Evolutionary conservation across 2,888 invertebrate genomes (phyloP).

Genomic region (Acrobasis repandana): DNA sequence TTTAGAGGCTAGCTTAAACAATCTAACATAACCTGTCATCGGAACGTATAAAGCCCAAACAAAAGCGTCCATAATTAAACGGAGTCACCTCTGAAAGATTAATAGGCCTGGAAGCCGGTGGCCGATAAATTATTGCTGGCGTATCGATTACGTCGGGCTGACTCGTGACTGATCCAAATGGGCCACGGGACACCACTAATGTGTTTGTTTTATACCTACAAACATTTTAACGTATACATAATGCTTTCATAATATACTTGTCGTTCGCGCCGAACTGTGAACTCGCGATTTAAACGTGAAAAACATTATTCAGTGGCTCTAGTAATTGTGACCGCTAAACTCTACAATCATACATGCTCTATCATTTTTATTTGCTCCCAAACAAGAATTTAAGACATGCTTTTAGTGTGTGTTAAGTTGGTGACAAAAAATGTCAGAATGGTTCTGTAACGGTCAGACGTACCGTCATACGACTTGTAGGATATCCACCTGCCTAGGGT

Average conservation of each 20-base stretch:
- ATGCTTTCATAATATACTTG: not conserved
- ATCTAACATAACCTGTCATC: constrained; percentile 27
- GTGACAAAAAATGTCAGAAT: too few species aligned
- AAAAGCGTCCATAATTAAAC: constrained; percentile 22
- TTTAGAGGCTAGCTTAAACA: not conserved
- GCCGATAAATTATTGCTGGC: constrained; percentile 21
- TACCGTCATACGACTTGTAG: too few species aligned
- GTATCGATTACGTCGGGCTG: constrained; percentile 20
- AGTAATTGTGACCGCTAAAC: too few species aligned
- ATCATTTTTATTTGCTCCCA: too few species aligned
- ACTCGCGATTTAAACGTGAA: too few species aligned
- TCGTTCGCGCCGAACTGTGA: too few species aligned
- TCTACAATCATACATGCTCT: too few species aligned
- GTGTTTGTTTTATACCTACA: not conserved
- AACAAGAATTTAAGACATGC: too few species aligned
- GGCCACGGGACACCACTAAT: not conserved
- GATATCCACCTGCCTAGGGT: too few species aligned
- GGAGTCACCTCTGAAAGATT: constrained; percentile 19
- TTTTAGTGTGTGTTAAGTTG: too few species aligned
- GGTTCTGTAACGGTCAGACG: too few species aligned
- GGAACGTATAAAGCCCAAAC: constrained; percentile 31
- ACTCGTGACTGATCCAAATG: constrained; percentile 19
- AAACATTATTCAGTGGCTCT: too few species aligned
- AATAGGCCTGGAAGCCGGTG: constrained; percentile 21
- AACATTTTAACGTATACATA: not conserved